A percentile compares a stretch with the other conserved stretches of the same genome.
Evolutionary conservation across 2,888 invertebrate species (phyloP).

Genomic region (Halictus ligatus): DNA sequence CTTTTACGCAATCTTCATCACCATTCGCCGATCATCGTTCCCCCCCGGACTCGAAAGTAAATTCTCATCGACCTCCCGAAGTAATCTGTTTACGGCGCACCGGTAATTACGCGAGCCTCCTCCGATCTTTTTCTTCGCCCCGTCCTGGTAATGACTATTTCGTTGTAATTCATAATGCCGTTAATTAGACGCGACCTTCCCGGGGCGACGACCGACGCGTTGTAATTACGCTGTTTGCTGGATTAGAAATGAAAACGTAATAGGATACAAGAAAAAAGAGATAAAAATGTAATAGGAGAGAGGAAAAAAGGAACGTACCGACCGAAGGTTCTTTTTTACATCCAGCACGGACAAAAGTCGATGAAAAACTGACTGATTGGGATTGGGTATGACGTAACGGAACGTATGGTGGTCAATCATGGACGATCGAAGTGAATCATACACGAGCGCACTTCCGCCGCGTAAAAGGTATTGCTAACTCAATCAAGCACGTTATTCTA

Average conservation of each 20-base stretch:
- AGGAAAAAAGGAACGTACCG: neutral
- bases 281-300: no score
- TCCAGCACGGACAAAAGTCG: neutral
- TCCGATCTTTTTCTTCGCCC: slow-evolving; percentile 14
- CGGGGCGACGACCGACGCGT: neutral
- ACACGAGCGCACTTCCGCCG: no score
- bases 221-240: slow-evolving; percentile 10
- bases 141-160: slow-evolving; percentile 54
- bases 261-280: no score
- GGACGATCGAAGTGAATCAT: no score
- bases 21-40: slow-evolving; percentile 59
- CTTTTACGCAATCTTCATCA: slow-evolving; percentile 72
- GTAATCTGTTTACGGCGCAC: slow-evolving; percentile 62
- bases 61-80: slow-evolving; percentile 53
- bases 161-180: slow-evolving; percentile 53
- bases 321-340: neutral
- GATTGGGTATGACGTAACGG: neutral
- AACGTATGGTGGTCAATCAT: no score
- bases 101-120: slow-evolving; percentile 50
- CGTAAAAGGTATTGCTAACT: no score
- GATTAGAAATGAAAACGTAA: neutral
- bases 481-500: no score
- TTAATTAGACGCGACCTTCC: slow-evolving; percentile 48
- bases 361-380: neutral
- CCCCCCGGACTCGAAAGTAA: slow-evolving; percentile 50